These are phyloP conservation scores for Ashinkailepas kermadecensis DNA, from an alignment of 2,888 invertebrate genomes.

Conservation along the genomic window DNA sequence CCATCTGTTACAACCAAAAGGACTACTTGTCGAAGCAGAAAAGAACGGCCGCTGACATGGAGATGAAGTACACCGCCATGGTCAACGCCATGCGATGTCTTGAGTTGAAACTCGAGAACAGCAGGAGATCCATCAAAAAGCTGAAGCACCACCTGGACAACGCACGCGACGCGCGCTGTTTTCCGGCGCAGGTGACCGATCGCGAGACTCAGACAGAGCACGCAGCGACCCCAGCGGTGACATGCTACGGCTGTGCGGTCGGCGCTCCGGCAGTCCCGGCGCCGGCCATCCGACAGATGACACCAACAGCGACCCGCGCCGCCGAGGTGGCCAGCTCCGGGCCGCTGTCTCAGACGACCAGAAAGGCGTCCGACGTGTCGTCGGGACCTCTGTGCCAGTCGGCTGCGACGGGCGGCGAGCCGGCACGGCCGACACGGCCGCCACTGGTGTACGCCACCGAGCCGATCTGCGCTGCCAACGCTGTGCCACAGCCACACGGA, in stretches of 20 bases:
- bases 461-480: background rate
- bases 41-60: constrained; percentile 75
- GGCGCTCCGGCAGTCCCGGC: constrained; percentile 32
- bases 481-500: background rate
- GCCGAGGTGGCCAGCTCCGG: constrained; percentile 48
- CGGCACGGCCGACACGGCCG: background rate
- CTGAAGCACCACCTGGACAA: constrained; percentile 71
- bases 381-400: background rate
- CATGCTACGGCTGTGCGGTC: constrained; percentile 56
- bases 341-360: constrained; percentile 46
- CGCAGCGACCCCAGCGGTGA: constrained; percentile 28
- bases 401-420: background rate
- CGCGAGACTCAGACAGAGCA: background rate
- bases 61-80: constrained; percentile 77
- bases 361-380: constrained; percentile 25
- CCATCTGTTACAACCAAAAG: constrained; percentile 43
- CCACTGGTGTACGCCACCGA: background rate
- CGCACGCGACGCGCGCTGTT: constrained; percentile 74
- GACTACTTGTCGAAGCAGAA: constrained; percentile 36
- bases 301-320: constrained; percentile 47
- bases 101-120: constrained; percentile 82
- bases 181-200: constrained; percentile 43
- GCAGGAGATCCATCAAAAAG: constrained; percentile 55
- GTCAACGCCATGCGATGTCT: constrained; percentile 86
- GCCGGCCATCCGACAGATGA: too few species aligned